Evolutionary conservation across 2,797 vertebrate genomes (phyloP).

Genomic region (Eutrigla gurnardus): DNA sequence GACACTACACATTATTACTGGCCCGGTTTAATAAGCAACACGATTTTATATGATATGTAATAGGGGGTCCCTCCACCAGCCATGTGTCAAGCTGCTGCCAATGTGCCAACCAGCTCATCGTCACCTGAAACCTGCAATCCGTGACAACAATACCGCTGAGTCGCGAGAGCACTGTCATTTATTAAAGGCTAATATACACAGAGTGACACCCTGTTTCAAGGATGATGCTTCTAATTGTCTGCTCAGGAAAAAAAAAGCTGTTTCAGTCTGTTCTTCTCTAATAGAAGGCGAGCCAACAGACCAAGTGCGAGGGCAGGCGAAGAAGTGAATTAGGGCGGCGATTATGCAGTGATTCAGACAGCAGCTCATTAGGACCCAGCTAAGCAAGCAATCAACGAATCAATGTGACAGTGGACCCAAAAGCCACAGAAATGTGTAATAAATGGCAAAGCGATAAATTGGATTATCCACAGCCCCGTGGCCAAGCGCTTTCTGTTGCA

Average conservation of each 20-base stretch:
- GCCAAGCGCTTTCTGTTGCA: slow-evolving; percentile 77
- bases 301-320: slow-evolving; percentile 66
- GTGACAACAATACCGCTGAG: slow-evolving; percentile 19
- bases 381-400: slow-evolving; percentile 85
- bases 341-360: slow-evolving; percentile 84
- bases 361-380: slow-evolving; percentile 84
- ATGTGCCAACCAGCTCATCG: slow-evolving; percentile 14
- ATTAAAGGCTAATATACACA: slow-evolving; percentile 52
- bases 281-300: slow-evolving; percentile 68
- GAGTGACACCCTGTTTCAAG: slow-evolving; percentile 55
- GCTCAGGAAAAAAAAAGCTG: slow-evolving; percentile 41
- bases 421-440: slow-evolving; percentile 85
- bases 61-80: background rate
- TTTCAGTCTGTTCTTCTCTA: slow-evolving; percentile 66
- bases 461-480: slow-evolving; percentile 81
- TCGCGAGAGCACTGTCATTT: slow-evolving; percentile 37
- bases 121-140: slow-evolving; percentile 37
- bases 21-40: too few relatives aligned
- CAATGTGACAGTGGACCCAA: slow-evolving; percentile 82
- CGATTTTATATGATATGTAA: too few relatives aligned
- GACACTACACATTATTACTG: too few relatives aligned
- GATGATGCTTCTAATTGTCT: slow-evolving; percentile 73
- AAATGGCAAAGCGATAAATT: slow-evolving; percentile 85
- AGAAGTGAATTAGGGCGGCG: slow-evolving; percentile 79
- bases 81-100: slow-evolving; percentile 2